Evolutionary conservation across 2,888 invertebrate species (phyloP), one percentile per base, ranked within the genome.

Genomic region (Flabesymbios commensalis): DNA sequence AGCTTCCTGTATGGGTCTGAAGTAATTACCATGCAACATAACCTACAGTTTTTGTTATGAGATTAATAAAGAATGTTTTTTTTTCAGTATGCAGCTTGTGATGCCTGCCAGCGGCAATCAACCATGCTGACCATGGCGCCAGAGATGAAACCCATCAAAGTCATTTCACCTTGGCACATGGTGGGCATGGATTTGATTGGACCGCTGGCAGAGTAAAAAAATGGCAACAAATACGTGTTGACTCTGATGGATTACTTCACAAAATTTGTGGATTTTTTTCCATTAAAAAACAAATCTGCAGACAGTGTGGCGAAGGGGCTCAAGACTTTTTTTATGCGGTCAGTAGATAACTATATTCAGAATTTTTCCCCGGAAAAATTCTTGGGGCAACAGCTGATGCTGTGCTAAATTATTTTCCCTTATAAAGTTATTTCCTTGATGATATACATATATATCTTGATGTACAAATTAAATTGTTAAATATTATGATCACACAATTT

Each of bases 101-200:
- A 19, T 19, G 14, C n/a, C 14, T 45, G 45, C 45, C 45, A 45
- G 22, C 10, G 22, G 22, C 22, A 17, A 10, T 7, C 7, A 10
- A 14, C 10, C 7, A 45, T 45, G 10, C 10, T 19, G 22, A 45
- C 45, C 24, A 14, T 19, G 45, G 45, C 45, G 7, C 45, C 45
- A 7, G 45, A 10, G 7, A 19, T 45, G 45, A 22, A 17, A 45
- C 45, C 14, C 17, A 45, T 45, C 22, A 22, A 17, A 17, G 22
- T 22, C 17, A 45, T 7, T 19, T 7, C 10, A 45, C 45, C 45
- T 22, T 22, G 10, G 45, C n/a, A 45, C 10, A 14, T 45, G 14
- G 45, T 45, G 7, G 45, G 45, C 10, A 45, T 45, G 45, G 45
- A 45, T 45, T 45, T 45, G 24, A 22, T 45, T 10, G n/a, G 45